phyloP scores from a whole-genome alignment of 2,888 invertebrate genomes.

The Hesperia comma region DNA sequence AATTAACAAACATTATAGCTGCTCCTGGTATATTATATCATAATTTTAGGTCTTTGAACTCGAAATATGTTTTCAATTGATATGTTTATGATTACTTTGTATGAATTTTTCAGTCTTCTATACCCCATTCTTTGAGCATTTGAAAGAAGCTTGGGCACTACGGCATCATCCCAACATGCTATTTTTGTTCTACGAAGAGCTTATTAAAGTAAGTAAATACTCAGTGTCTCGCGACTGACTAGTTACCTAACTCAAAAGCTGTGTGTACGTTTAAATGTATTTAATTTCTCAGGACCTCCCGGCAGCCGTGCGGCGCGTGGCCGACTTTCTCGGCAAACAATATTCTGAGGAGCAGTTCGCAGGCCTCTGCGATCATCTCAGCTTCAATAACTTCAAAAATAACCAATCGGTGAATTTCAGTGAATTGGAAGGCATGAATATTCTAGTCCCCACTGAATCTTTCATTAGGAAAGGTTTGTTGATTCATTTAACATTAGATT shows the following conservation, averaged over 20 bases:
- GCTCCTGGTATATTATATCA: no score
- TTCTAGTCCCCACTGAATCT: constrained; percentile 75
- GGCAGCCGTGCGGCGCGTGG: constrained; percentile 73
- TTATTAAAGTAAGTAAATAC: constrained; percentile 64
- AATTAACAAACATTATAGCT: no score
- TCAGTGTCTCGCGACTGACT: no score
- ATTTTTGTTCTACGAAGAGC: constrained; percentile 88
- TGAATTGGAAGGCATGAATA: constrained; percentile 75
- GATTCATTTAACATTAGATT: no score
- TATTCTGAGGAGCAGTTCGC: constrained; percentile 78
- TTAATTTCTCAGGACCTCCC: constrained; percentile 69
- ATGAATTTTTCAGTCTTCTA: constrained; percentile 73
- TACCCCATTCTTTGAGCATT: constrained; percentile 87
- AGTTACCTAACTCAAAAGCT: no score
- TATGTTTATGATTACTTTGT: no score
- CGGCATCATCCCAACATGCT: constrained; percentile 85
- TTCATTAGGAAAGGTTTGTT: constrained; percentile 82
- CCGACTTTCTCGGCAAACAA: constrained; percentile 81
- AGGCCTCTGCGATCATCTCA: constrained; percentile 85
- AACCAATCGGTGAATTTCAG: constrained; percentile 88
- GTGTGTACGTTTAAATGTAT: no score
- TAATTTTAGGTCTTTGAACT: no score
- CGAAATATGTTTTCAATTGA: no score
- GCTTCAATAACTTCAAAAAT: constrained; percentile 88
- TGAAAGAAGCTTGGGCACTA: constrained; percentile 86